A percentile compares a stretch with the other conserved stretches of the same genome.
These are phyloP conservation scores for Zosterops borbonicus DNA, from an alignment of 2,113 vertebrate genomes.

Conservation along the genomic window DNA sequence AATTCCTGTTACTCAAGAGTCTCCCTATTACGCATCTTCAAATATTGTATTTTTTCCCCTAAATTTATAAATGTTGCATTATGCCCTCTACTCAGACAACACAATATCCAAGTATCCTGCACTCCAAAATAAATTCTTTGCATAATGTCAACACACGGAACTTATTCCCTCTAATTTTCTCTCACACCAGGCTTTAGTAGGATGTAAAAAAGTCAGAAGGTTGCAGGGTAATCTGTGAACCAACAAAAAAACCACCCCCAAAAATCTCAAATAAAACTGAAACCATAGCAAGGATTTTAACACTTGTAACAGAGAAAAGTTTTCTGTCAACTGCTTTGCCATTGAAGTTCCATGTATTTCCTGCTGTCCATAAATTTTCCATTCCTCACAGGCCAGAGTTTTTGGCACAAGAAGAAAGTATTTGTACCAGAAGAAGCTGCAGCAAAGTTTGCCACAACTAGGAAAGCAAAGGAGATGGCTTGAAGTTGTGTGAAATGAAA, in stretches of 20 bases:
- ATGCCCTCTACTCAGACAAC: not conserved
- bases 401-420: not conserved
- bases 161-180: not conserved
- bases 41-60: not conserved
- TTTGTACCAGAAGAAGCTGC: not conserved
- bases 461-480: not conserved
- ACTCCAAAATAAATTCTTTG: not conserved
- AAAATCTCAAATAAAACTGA: not conserved
- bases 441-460: not conserved
- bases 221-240: not conserved
- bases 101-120: not conserved
- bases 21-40: not conserved
- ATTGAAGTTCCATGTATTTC: not conserved
- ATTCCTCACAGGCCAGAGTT: not conserved
- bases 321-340: not conserved
- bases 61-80: not conserved
- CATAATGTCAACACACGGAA: not conserved
- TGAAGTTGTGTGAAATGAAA: not conserved
- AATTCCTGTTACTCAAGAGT: not conserved
- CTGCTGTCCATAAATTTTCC: not conserved
- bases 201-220: not conserved
- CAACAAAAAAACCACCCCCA: not conserved
- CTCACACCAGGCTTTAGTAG: not conserved
- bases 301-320: not conserved
- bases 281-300: not conserved